Evolutionary conservation across 2,797 vertebrate species (phyloP), one percentile per base, ranked within the genome.

Genomic region (Phrynocephalus guinanensis): DNA sequence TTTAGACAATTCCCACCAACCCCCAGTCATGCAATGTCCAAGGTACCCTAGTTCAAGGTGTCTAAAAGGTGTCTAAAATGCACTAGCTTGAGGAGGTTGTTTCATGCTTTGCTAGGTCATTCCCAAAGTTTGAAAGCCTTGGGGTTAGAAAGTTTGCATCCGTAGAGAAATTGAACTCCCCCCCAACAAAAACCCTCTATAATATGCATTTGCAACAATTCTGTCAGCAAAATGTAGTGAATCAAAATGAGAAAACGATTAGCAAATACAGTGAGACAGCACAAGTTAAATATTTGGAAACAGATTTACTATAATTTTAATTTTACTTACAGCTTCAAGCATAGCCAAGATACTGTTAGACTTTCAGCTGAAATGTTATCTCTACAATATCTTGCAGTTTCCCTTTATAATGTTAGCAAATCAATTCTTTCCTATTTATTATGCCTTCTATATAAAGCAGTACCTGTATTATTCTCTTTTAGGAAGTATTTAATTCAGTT

Each of bases 401-500:
- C 48, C 50, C 16, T 73, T 50, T 56, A 73, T 22, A 48, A 50
- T 82, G 50, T 90, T 83, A 72, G 56, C 6, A 63, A 87, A 82
- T 52, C 56, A 11, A 48, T 60, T 72, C 28, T 48, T 88, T 66
- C 16, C 26, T 26, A 24, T 5, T 73, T 85, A 50, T 66, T 84
- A 9, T 79, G 15, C 16, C 50, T 63, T 20, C 75, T 71, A 1
- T 75, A 84, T 56, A 92, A 82, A 66, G 1, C 67, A 16, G 26
- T 50, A 80, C 80, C 1, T 72, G 85, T 82, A 89, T 8, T 91
- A 15, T 6, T 78, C 87, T 86, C 79, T 86, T 76, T 93, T 93
- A 86, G 72, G 38, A 33, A 16, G 1, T 82, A 88, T 90, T 94
- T 87, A 92, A 77, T 87, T 80, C 38, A 91, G n/a, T 86, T 77